Base-by-base conservation (phyloP, 2,888 invertebrate species). In the Nesidiocoris tenuis region DNA sequence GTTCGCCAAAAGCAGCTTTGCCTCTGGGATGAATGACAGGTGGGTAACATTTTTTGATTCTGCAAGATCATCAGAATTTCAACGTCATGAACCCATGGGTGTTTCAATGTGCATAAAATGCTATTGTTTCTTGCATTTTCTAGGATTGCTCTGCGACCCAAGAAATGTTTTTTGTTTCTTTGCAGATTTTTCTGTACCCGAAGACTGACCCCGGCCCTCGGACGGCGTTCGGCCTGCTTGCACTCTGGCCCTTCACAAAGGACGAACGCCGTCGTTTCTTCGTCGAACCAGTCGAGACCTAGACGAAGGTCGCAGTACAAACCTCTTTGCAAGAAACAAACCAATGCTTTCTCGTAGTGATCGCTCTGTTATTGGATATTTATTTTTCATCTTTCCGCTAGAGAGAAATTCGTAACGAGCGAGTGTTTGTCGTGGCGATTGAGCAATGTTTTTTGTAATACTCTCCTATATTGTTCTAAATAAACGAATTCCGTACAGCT, bases 1-100 rank as follows among this genome's bases (percentile, higher is more conserved):
- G 93, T 93, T 78, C 87, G 89, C 79, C 91, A 91, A 83, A 94
- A 95, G 82, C 91, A 92, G 83, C 88, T 89, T 81, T 94, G 94
- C 84, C 86, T 93, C 79, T 91, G 91, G 91, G 91, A 91, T 84
- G 91, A 91, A 88, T 90, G 89, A 90, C 86, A 76, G 75, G 77
- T 78, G 66, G 18, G 0, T 61, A 22, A 18, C 21, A 56, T 1
- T 16, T 17, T 1, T 2, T 64, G 18, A 55, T 72, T 64, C n/a
- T n/a, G n/a, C n/a, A n/a, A n/a, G 12, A 61, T 55, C 55, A n/a
- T n/a, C n/a, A n/a, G n/a, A n/a, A n/a, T n/a, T n/a, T n/a, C n/a
- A n/a, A n/a, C n/a, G n/a, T n/a, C n/a, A n/a, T n/a, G n/a, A n/a
- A n/a, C n/a, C n/a, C n/a, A n/a, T n/a, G n/a, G n/a, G n/a, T n/a